phyloP scores from a whole-genome alignment of 2,888 invertebrate genomes.

The Hartigia nigra region DNA sequence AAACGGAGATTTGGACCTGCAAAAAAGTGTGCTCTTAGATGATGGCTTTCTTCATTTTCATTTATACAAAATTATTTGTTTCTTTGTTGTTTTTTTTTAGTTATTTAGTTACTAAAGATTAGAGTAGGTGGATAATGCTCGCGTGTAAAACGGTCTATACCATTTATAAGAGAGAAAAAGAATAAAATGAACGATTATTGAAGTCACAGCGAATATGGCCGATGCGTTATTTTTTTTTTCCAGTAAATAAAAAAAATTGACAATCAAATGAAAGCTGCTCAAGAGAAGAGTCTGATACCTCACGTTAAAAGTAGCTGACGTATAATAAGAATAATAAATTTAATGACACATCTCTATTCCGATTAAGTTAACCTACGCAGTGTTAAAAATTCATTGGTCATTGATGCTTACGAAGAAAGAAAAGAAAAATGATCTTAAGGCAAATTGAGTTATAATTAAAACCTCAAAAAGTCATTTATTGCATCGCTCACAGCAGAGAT shows the following conservation, averaged over 20 bases:
- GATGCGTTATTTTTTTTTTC: not conserved
- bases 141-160: not conserved
- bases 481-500: not conserved
- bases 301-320: not conserved
- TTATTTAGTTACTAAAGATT: not conserved
- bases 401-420: not conserved
- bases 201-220: not conserved
- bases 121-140: not conserved
- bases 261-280: not conserved
- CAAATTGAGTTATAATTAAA: not conserved
- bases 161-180: not conserved
- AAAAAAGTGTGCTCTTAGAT: slow-evolving; percentile 37
- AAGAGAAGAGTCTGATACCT: not conserved
- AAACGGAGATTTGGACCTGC: slow-evolving; percentile 32
- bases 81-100: not conserved
- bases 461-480: not conserved
- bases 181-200: not conserved
- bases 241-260: not conserved
- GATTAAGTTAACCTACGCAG: not conserved
- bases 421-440: not conserved
- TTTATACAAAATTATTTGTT: not conserved
- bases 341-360: too few relatives aligned
- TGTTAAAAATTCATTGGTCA: not conserved
- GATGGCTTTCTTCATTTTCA: slow-evolving; percentile 1
- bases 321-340: not conserved